Conservation (phyloP, 2,113 vertebrate genomes). For the Synchiropus splendidus region DNA sequence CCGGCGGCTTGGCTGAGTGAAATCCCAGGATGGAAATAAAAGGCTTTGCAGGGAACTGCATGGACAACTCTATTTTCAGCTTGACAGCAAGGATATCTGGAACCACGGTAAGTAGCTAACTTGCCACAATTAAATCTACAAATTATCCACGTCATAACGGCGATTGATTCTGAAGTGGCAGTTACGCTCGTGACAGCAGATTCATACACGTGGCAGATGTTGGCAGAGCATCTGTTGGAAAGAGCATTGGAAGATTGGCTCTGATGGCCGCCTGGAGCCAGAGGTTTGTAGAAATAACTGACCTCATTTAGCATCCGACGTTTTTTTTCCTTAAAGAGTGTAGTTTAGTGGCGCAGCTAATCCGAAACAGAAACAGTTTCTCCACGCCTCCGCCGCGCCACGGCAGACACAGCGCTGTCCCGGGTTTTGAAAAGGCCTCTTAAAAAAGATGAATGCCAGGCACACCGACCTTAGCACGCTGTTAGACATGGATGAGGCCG, state of each 20-base stretch:
- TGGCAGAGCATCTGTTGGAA: slow-evolving; percentile 20
- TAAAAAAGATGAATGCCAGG: slow-evolving; percentile 57
- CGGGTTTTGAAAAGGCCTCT: slow-evolving; percentile 68
- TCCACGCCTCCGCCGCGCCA: slow-evolving; percentile 49
- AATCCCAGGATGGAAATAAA: slow-evolving; percentile 28
- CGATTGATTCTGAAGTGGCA: slow-evolving; percentile 44
- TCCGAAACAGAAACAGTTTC: slow-evolving; percentile 62
- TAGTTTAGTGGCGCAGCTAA: slow-evolving; percentile 60
- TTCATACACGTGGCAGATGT: slow-evolving; percentile 40
- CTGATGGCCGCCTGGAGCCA: slow-evolving; percentile 45
- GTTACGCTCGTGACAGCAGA: slow-evolving; percentile 39
- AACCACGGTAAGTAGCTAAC: slow-evolving; percentile 33
- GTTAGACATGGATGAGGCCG: slow-evolving; percentile 32
- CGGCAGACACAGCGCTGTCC: slow-evolving; percentile 72
- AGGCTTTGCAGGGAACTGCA: slow-evolving; percentile 13
- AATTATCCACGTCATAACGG: slow-evolving; percentile 52
- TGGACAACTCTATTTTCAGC: slow-evolving; percentile 31
- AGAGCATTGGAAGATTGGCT: slow-evolving; percentile 35
- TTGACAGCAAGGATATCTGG: slow-evolving; percentile 32
- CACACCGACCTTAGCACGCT: slow-evolving; percentile 58
- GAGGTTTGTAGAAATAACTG: slow-evolving; percentile 28
- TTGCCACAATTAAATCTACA: slow-evolving; percentile 57
- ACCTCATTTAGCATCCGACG: slow-evolving; percentile 54
- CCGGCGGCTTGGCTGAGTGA: slow-evolving; percentile 11
- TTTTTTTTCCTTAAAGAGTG: slow-evolving; percentile 55